Percentiles rank a stretch among this genome's conserved stretches.
Evolutionary conservation across 2,113 vertebrate species (phyloP).

Genomic region (Meriones unguiculatus): DNA sequence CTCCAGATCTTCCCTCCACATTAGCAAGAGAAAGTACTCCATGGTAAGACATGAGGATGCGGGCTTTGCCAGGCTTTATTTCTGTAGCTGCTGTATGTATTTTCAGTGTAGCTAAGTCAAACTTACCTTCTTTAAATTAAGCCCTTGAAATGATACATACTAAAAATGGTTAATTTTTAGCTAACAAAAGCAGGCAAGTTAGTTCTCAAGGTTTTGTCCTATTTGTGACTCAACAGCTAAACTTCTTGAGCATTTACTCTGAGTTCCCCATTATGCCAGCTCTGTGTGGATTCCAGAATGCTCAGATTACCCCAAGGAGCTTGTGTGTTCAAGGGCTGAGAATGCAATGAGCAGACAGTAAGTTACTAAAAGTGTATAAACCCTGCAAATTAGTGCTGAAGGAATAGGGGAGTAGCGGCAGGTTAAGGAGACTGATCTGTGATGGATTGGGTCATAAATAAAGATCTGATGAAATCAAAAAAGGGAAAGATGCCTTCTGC

Average conservation of each 20-base stretch:
- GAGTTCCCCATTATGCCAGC: not conserved
- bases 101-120: conserved; percentile 43
- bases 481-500: not conserved
- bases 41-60: not conserved
- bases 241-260: not conserved
- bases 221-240: not conserved
- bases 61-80: not conserved
- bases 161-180: conserved; percentile 35
- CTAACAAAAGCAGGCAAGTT: conserved; percentile 50
- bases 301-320: not conserved
- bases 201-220: conserved; percentile 6
- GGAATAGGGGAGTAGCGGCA: not conserved
- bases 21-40: conserved; percentile 15
- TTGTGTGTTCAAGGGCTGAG: not conserved
- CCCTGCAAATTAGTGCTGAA: not conserved
- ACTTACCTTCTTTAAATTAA: conserved; percentile 55
- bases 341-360: not conserved
- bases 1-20: not conserved
- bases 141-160: not conserved
- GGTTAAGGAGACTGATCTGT: not conserved
- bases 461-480: not conserved
- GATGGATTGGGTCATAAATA: not conserved
- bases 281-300: not conserved
- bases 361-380: not conserved
- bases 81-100: not conserved